Evolutionary conservation across 2,888 invertebrate species (phyloP), one percentile per base, ranked within the genome.

Genomic region (Prosopocoilus inquinatus): DNA sequence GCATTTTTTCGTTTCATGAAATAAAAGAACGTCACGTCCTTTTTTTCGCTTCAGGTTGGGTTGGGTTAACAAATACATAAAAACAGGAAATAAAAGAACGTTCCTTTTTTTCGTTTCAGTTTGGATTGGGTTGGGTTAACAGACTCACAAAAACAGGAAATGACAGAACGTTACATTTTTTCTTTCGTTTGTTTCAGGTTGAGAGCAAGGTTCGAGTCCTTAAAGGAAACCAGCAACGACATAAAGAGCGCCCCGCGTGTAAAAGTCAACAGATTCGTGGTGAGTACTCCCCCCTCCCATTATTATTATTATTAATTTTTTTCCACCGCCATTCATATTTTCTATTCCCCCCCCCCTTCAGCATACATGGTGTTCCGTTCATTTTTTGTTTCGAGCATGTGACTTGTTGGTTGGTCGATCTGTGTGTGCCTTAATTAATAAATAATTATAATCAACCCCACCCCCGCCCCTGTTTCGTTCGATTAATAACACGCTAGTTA

Each of bases 241-340:
- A 74, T 78, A 59, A 81, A 80, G 62, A 76, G 78, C 55, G 79
- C 81, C 47, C 80, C 82, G 16, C 80, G 83, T 60, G 82, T 85
- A 58, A 90, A 89, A 84, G 92, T 94, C 66, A 92, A 94, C 76
- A 82, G 94, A 82, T 94, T 94, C 83, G 92, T 94, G 86, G 94
- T 94, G 78, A 89, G 92, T 85, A 47, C 33, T 8, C 28, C n/a
- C 20, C 15, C 15, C 41, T n/a, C 11, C 12, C 4, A 38, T n/a
- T n/a, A n/a, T n/a, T n/a, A n/a, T n/a, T n/a, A n/a, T n/a, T n/a
- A n/a, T n/a, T n/a, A 11, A 12, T 41, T 41, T 16, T 41, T 7
- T 46, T 28, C 34, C 28, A 46, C 11, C n/a, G 12, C 9, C 11
- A 15, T 44, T 44, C 7, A 32, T 46, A n/a, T 46, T 35, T 5